A percentile compares a stretch with the other conserved stretches of the same genome.
phyloP scores from a whole-genome alignment of 2,797 vertebrate genomes.

The Sylvilagus floridanus region DNA sequence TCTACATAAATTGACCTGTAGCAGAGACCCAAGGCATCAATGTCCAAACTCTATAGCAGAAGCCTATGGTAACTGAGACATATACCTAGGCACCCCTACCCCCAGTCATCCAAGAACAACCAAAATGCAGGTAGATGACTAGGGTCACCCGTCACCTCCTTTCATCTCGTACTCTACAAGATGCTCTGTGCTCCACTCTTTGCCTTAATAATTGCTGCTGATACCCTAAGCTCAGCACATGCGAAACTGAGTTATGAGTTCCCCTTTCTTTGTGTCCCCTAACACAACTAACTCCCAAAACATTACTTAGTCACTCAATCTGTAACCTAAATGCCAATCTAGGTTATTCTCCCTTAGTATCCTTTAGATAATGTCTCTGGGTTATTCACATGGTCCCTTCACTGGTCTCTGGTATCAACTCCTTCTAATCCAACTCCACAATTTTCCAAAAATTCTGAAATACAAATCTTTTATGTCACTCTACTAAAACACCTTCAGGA shows the following conservation, averaged over 20 bases:
- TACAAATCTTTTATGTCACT: neutral
- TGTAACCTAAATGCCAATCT: neutral
- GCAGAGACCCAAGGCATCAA: neutral
- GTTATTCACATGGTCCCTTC: neutral
- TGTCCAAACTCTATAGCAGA: neutral
- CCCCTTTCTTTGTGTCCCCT: neutral
- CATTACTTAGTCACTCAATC: neutral
- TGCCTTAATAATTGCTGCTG: neutral
- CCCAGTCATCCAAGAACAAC: neutral
- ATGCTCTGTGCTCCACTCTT: neutral
- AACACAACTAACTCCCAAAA: neutral
- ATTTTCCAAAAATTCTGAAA: conserved; percentile 19
- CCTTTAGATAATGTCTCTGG: neutral
- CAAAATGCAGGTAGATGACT: neutral
- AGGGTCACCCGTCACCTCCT: neutral
- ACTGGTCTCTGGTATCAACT: neutral
- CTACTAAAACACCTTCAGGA: neutral
- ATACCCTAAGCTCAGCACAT: neutral
- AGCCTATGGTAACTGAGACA: neutral
- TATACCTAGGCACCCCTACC: neutral
- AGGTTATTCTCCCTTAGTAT: neutral
- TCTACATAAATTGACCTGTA: neutral
- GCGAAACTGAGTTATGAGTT: neutral
- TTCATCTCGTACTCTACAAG: neutral
- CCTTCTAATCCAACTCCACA: conserved; percentile 10